Conservation (phyloP, 2,113 vertebrate genomes). For the Machaerirhynchus nigripectus region DNA sequence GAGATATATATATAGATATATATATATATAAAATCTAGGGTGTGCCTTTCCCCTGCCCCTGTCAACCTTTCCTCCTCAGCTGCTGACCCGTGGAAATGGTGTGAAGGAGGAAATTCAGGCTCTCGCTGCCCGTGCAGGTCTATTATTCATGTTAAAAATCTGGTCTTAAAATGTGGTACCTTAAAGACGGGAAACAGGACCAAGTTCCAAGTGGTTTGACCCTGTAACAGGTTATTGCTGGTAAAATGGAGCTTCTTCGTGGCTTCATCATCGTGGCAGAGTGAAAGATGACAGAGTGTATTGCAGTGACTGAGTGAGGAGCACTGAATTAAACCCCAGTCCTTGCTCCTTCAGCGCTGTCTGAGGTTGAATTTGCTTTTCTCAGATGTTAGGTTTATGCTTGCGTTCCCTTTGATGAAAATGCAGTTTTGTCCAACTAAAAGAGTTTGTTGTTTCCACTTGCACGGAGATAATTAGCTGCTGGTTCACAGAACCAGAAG, state of each 20-base stretch:
- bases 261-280: background rate
- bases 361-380: background rate
- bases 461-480: background rate
- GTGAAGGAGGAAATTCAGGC: background rate
- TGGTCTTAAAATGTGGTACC: background rate
- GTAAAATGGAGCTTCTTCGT: background rate
- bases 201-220: background rate
- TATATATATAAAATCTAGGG: background rate
- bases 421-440: background rate
- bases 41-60: background rate
- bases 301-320: background rate
- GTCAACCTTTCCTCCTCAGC: background rate
- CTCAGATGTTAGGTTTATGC: background rate
- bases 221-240: background rate
- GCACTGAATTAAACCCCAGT: background rate
- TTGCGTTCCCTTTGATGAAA: background rate
- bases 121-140: background rate
- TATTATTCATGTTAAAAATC: background rate
- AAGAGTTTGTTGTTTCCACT: background rate
- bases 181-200: background rate
- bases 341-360: background rate
- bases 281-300: background rate
- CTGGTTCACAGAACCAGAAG: background rate
- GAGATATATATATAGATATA: background rate
- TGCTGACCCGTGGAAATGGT: background rate